These are phyloP conservation scores for Platysteira castanea DNA, from an alignment of 2,113 vertebrate species.

Conservation along the genomic window DNA sequence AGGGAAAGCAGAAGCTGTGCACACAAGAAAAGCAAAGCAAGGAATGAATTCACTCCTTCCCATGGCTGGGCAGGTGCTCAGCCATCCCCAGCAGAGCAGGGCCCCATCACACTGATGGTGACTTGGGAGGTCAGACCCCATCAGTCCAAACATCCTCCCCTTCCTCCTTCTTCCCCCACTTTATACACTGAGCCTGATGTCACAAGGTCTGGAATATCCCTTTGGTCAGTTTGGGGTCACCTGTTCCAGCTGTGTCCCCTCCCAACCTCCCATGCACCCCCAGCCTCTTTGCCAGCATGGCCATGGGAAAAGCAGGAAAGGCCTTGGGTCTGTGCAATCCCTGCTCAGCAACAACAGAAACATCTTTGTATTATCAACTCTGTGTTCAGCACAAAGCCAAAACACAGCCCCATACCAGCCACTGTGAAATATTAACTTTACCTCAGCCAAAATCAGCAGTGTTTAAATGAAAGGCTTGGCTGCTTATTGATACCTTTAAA, in stretches of 20 bases:
- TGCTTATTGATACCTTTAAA: not conserved
- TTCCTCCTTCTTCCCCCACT: not conserved
- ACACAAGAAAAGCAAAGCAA: not conserved
- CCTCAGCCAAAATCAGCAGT: not conserved
- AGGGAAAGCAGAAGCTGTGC: fast-evolving
- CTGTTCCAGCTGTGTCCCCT: not conserved
- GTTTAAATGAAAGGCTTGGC: not conserved
- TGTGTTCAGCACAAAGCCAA: not conserved
- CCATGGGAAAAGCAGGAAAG: not conserved
- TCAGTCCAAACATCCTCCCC: not conserved
- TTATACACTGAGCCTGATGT: not conserved
- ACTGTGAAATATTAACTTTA: not conserved
- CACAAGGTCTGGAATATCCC: not conserved
- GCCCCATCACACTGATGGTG: not conserved
- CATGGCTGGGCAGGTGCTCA: fast-evolving
- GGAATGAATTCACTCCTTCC: not conserved
- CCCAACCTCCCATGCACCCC: fast-evolving
- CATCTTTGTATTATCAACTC: too few relatives aligned
- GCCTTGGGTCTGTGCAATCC: not conserved
- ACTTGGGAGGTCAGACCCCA: not conserved
- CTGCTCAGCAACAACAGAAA: not conserved
- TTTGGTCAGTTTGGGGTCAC: not conserved
- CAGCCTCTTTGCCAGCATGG: not conserved
- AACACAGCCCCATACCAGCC: not conserved
- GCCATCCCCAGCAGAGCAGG: too few relatives aligned